Conservation (phyloP, 2,888 invertebrate genomes). For the Drosophila quasianomalipes region DNA sequence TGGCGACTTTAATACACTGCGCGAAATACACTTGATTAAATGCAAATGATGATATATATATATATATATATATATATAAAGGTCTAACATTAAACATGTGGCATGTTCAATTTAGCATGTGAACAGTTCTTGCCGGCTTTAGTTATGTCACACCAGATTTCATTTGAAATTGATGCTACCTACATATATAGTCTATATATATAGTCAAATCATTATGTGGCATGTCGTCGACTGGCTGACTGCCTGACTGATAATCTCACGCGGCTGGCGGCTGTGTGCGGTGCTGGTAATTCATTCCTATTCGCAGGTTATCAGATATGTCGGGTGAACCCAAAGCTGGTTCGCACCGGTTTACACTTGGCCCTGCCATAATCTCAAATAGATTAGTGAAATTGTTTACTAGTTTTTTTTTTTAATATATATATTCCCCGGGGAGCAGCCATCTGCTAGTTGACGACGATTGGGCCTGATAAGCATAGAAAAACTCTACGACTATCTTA, state of each 20-base stretch:
- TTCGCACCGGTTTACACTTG: conserved; percentile 54
- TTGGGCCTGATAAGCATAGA: conserved; percentile 10
- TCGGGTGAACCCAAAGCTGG: conserved; percentile 57
- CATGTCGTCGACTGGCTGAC: not conserved
- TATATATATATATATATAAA: not conserved
- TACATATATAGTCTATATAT: conserved; percentile 2
- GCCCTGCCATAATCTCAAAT: conserved; percentile 44
- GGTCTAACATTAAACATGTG: conserved; percentile 34
- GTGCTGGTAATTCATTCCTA: conserved; percentile 58
- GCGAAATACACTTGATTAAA: conserved; percentile 14
- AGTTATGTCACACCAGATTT: conserved; percentile 65
- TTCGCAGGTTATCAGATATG: conserved; percentile 59
- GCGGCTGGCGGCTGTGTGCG: conserved; percentile 47
- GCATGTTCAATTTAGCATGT: conserved; percentile 33
- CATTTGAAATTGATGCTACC: conserved; percentile 8
- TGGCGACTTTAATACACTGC: conserved; percentile 4
- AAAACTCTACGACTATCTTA: not conserved
- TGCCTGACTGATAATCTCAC: conserved; percentile 50
- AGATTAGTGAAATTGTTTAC: conserved; percentile 61
- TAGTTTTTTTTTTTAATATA: conserved; percentile 22
- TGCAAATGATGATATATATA: not conserved
- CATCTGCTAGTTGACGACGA: conserved; percentile 1
- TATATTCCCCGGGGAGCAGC: not conserved
- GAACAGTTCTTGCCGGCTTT: conserved; percentile 34
- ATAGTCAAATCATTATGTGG: conserved; percentile 24